Conservation (phyloP, 2,113 vertebrate species). For the Prionailurus bengalensis region DNA sequence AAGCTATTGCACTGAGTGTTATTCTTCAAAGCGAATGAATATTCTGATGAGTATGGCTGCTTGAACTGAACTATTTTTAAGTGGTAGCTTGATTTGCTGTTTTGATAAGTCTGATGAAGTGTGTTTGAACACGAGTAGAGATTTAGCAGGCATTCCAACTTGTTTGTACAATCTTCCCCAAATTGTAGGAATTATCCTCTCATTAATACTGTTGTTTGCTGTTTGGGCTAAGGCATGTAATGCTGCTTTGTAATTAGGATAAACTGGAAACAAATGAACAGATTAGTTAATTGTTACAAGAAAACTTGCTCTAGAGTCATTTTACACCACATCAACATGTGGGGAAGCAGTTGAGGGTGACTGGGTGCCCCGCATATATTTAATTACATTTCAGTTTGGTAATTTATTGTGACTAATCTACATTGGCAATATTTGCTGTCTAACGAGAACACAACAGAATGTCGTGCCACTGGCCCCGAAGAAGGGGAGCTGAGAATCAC, state of each 20-base stretch:
- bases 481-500: not conserved
- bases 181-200: slow-evolving; percentile 24
- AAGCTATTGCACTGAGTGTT: slow-evolving; percentile 37
- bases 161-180: slow-evolving; percentile 52
- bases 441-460: not conserved
- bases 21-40: slow-evolving; percentile 62
- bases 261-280: not conserved
- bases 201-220: slow-evolving; percentile 26
- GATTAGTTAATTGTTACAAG: slow-evolving; percentile 30
- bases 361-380: not conserved
- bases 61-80: slow-evolving; percentile 57
- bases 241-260: not conserved
- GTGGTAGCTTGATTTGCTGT: slow-evolving; percentile 47
- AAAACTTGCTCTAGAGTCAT: not conserved
- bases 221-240: not conserved
- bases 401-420: not conserved
- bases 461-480: not conserved
- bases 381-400: not conserved
- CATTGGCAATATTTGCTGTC: not conserved
- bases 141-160: not conserved
- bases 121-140: slow-evolving; percentile 49
- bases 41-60: not conserved
- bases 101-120: slow-evolving; percentile 55
- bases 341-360: not conserved
- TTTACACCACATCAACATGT: not conserved